Evolutionary conservation across 2,797 vertebrate genomes (phyloP).

Genomic region (Discoglossus pictus): DNA sequence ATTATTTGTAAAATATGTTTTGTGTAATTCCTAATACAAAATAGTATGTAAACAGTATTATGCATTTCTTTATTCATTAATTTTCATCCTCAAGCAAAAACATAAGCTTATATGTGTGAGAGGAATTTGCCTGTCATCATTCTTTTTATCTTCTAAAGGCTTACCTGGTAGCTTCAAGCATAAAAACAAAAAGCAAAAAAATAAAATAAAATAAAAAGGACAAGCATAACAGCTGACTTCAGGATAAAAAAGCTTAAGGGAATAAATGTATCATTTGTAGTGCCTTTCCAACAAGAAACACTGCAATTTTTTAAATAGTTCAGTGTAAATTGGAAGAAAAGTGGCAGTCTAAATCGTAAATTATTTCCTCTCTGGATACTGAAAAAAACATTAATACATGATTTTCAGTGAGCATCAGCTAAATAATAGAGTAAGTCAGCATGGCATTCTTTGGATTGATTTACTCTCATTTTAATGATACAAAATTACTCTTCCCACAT

Average conservation of each 20-base stretch:
- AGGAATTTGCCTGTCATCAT: too few species aligned
- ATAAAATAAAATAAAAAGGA: not conserved
- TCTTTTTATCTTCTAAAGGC: not conserved
- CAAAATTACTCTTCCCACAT: not conserved
- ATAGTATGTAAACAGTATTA: too few species aligned
- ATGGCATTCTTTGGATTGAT: constrained; percentile 25
- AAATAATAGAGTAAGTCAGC: constrained; percentile 25
- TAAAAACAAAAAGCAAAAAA: not conserved
- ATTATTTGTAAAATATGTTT: too few species aligned
- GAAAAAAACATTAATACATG: constrained; percentile 30
- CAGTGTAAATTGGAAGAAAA: constrained; percentile 39
- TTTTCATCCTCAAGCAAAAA: too few species aligned
- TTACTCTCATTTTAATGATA: constrained; percentile 7
- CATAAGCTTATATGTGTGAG: too few species aligned
- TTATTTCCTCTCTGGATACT: constrained; percentile 25
- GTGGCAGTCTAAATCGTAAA: constrained; percentile 18
- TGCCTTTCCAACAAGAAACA: constrained; percentile 26
- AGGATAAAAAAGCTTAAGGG: constrained; percentile 12
- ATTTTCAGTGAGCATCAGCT: constrained; percentile 33
- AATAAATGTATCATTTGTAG: constrained; percentile 29
- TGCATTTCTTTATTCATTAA: too few species aligned
- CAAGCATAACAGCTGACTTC: constrained; percentile 2
- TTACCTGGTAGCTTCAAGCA: not conserved
- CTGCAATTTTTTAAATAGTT: constrained; percentile 32
- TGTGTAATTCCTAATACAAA: too few species aligned